phyloP scores from a whole-genome alignment of 2,888 invertebrate species.

The Hetaerina titia region DNA sequence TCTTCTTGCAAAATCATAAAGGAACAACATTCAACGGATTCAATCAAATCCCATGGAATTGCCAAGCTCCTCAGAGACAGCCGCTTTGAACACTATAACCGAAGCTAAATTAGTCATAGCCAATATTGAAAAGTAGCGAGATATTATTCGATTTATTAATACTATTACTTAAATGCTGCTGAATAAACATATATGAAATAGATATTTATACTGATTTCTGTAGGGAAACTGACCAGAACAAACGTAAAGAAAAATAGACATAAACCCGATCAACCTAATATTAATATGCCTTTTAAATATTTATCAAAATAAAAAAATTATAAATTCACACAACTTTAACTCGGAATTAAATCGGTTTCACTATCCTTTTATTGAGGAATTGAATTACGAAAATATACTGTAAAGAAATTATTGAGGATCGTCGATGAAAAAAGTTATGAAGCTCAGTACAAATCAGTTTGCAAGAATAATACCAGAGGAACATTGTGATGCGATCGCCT shows the following conservation, averaged over 20 bases:
- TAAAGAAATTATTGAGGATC: not conserved
- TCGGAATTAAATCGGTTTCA: not conserved
- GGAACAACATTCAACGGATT: too few relatives aligned
- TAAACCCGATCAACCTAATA: not conserved
- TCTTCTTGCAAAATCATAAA: too few relatives aligned
- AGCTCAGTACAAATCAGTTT: not conserved
- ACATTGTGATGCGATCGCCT: constrained; percentile 7
- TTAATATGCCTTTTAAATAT: not conserved
- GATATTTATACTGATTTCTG: too few relatives aligned
- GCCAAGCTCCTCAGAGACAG: too few relatives aligned
- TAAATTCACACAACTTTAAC: not conserved
- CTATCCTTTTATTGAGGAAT: not conserved
- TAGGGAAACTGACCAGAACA: too few relatives aligned
- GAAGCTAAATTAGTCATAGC: too few relatives aligned
- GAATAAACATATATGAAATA: too few relatives aligned
- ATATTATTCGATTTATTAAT: too few relatives aligned
- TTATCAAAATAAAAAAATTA: not conserved
- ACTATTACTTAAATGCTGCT: too few relatives aligned
- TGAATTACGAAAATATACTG: not conserved
- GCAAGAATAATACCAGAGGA: not conserved
- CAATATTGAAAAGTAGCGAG: too few relatives aligned
- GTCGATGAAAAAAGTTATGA: not conserved
- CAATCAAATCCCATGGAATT: too few relatives aligned
- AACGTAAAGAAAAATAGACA: not conserved
- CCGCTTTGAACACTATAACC: too few relatives aligned